Percentiles rank a stretch among this genome's conserved stretches.
Conservation (phyloP, 2,113 vertebrate genomes). For the Pelecanus crispus region DNA sequence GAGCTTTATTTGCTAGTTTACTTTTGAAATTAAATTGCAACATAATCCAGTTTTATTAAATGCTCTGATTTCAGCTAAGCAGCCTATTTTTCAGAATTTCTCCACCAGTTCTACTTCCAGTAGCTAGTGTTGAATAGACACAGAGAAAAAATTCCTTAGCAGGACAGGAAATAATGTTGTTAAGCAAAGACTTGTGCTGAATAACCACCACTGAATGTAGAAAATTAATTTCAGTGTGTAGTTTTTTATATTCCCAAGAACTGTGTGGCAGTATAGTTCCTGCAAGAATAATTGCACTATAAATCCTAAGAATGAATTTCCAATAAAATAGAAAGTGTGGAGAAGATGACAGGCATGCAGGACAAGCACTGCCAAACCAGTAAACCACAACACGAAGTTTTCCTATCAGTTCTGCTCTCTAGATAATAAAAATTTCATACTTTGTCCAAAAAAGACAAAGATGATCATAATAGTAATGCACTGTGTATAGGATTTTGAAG, state of each 20-base stretch:
- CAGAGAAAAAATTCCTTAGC: neutral
- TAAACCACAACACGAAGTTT: neutral
- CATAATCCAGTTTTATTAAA: neutral
- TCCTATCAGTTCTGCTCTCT: neutral
- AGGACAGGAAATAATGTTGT: neutral
- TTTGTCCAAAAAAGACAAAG: neutral
- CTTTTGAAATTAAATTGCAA: neutral
- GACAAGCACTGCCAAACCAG: neutral
- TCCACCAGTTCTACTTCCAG: neutral
- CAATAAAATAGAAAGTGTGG: neutral
- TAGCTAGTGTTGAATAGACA: neutral
- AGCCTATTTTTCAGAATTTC: neutral
- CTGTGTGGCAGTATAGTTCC: neutral
- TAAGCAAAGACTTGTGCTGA: neutral
- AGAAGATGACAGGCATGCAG: neutral
- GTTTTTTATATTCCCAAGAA: neutral
- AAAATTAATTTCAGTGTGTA: neutral
- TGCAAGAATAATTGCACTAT: neutral
- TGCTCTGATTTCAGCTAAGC: neutral
- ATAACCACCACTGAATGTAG: neutral
- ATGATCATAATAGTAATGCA: neutral
- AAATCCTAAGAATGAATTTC: neutral
- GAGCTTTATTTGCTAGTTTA: neutral
- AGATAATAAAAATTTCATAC: neutral
- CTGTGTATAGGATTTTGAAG: neutral